Percentiles rank a stretch among this genome's conserved stretches.
Conservation (phyloP, 1,140 invertebrate species). For the Eulimnadia texana region DNA sequence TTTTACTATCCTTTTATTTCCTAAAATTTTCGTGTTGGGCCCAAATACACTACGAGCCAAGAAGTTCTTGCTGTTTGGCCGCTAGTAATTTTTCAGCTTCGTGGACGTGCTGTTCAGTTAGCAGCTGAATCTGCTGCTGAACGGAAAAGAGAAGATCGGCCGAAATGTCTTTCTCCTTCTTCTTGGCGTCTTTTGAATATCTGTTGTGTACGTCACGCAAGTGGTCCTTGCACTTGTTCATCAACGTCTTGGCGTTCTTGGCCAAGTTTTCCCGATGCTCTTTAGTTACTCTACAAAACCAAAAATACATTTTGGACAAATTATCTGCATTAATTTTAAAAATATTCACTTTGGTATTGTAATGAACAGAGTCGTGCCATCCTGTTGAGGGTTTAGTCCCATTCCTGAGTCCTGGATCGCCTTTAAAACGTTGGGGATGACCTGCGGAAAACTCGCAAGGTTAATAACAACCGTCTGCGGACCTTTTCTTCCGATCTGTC, state of each 20-base stretch:
- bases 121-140: slow-evolving; percentile 44
- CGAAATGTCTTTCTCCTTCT: slow-evolving; percentile 37
- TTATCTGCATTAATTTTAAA: background rate
- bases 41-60: slow-evolving; percentile 27
- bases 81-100: slow-evolving; percentile 51
- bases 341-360: slow-evolving; percentile 64
- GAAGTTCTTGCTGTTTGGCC: slow-evolving; percentile 55
- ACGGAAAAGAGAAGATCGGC: slow-evolving; percentile 48
- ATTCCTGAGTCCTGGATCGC: slow-evolving; percentile 63
- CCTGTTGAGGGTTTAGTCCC: slow-evolving; percentile 88
- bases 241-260: slow-evolving; percentile 71
- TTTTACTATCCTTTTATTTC: background rate
- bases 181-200: slow-evolving; percentile 50
- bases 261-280: slow-evolving; percentile 74
- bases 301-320: background rate
- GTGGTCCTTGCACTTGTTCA: slow-evolving; percentile 58
- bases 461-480: slow-evolving; percentile 73
- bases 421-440: slow-evolving; percentile 56
- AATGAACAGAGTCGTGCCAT: slow-evolving; percentile 75
- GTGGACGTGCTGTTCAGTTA: slow-evolving; percentile 46
- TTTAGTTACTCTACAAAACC: slow-evolving; percentile 55
- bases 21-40: background rate
- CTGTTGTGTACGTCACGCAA: slow-evolving; percentile 65
- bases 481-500: slow-evolving; percentile 72
- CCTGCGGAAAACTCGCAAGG: slow-evolving; percentile 65